Evolutionary conservation across 2,888 invertebrate genomes (phyloP).

Genomic region (Hedychridium roseum): DNA sequence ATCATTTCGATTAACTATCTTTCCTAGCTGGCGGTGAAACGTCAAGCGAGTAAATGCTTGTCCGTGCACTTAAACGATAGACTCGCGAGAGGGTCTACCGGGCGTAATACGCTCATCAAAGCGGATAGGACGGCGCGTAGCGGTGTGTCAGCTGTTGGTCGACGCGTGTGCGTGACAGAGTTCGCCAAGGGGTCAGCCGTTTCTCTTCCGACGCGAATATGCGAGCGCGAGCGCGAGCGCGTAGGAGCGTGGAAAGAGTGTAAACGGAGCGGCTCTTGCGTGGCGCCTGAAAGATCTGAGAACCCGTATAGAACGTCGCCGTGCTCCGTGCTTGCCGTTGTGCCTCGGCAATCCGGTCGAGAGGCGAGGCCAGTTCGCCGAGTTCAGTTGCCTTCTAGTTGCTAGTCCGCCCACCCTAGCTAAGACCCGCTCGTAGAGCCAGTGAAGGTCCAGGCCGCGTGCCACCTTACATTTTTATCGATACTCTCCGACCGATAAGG

Average conservation of each 20-base stretch:
- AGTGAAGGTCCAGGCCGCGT: slow-evolving; percentile 48
- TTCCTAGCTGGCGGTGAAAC: too few relatives aligned
- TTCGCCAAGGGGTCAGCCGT: slow-evolving; percentile 9
- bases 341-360: slow-evolving; percentile 25
- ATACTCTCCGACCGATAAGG: slow-evolving; percentile 44
- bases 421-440: slow-evolving; percentile 31
- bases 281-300: slow-evolving; percentile 30
- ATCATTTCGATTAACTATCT: too few relatives aligned
- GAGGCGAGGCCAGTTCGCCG: background rate
- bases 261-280: slow-evolving; percentile 14
- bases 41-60: too few relatives aligned
- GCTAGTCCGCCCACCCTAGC: slow-evolving; percentile 51
- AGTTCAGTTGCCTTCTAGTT: slow-evolving; percentile 40
- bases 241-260: too few relatives aligned
- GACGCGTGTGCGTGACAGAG: slow-evolving; percentile 15
- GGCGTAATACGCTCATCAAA: background rate
- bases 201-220: slow-evolving; percentile 21
- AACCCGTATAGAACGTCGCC: background rate
- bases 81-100: slow-evolving; percentile 9
- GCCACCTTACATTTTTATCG: slow-evolving; percentile 55
- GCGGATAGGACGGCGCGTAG: too few relatives aligned
- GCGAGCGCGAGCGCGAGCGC: too few relatives aligned
- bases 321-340: slow-evolving; percentile 2
- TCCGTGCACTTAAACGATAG: too few relatives aligned
- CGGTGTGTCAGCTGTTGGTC: slow-evolving; percentile 10